phyloP scores from a whole-genome alignment of 2,888 invertebrate genomes.

The Orchesella flavescens region DNA sequence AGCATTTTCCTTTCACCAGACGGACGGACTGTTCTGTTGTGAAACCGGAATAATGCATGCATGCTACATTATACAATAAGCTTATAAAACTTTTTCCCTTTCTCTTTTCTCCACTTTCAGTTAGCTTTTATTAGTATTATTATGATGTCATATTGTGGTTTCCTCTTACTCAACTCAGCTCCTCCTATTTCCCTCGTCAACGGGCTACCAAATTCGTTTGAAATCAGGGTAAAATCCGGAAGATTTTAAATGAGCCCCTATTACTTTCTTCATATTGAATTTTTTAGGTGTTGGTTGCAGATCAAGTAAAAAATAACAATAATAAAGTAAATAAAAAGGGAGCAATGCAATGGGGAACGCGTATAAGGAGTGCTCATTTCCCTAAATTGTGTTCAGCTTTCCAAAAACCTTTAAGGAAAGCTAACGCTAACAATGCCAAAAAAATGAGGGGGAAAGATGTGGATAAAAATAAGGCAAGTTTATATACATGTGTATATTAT shows the following conservation, averaged over 20 bases:
- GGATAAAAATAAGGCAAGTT: no score
- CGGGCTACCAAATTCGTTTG: neutral
- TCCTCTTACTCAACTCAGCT: slow-evolving; percentile 2
- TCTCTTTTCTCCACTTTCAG: neutral
- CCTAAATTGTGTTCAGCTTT: neutral
- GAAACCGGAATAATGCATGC: no score
- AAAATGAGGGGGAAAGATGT: no score
- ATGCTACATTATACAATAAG: neutral
- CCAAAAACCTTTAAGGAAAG: no score
- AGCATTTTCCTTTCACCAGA: neutral
- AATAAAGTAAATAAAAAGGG: neutral
- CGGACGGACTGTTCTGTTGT: no score
- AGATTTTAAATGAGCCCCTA: no score
- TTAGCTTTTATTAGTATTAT: slow-evolving; percentile 25
- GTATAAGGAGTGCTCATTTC: neutral
- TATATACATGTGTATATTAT: no score
- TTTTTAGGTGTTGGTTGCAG: no score
- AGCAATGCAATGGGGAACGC: no score
- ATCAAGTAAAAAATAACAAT: neutral
- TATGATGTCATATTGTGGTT: slow-evolving; percentile 35
- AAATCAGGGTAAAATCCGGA: neutral
- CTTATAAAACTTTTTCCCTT: neutral
- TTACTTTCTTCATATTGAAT: no score
- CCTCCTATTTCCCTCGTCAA: neutral
- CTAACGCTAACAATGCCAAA: no score